Evolutionary conservation across 2,113 vertebrate species (phyloP).

Genomic region (Labeo rohita): DNA sequence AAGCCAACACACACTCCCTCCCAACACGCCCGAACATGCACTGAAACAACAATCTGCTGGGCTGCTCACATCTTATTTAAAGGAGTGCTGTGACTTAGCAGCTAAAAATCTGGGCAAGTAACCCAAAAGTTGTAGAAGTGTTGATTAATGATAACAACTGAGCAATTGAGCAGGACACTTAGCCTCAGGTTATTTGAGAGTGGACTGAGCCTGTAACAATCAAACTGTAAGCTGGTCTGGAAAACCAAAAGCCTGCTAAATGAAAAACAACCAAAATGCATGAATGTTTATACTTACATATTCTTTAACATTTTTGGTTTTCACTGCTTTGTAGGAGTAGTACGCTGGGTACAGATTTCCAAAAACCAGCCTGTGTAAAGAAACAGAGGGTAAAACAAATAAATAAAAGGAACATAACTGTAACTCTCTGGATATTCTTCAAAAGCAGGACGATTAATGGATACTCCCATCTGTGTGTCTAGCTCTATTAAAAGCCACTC

Average conservation of each 20-base stretch:
- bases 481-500: conserved; percentile 44
- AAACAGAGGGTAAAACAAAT: conserved; percentile 17
- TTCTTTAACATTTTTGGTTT: conserved; percentile 99
- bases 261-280: background rate
- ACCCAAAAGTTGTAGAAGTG: background rate
- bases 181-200: background rate
- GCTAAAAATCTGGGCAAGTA: conserved; percentile 1
- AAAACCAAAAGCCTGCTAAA: background rate
- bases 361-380: conserved; percentile 84
- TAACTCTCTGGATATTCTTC: conserved; percentile 5
- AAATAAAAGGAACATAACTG: conserved; percentile 4
- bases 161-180: background rate
- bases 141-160: background rate
- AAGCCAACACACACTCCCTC: conserved; percentile 26
- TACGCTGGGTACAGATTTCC: conserved; percentile 96
- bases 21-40: conserved; percentile 46
- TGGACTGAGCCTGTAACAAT: background rate
- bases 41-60: background rate
- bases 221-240: background rate
- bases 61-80: background rate
- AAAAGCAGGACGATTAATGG: conserved; percentile 32
- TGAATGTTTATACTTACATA: conserved; percentile 84
- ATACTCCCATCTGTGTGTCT: conserved; percentile 35
- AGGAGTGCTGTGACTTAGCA: background rate
- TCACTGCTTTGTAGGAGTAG: conserved; percentile 98